phyloP scores from a whole-genome alignment of 1,140 invertebrate species.

The Bombus vancouverensis region DNA sequence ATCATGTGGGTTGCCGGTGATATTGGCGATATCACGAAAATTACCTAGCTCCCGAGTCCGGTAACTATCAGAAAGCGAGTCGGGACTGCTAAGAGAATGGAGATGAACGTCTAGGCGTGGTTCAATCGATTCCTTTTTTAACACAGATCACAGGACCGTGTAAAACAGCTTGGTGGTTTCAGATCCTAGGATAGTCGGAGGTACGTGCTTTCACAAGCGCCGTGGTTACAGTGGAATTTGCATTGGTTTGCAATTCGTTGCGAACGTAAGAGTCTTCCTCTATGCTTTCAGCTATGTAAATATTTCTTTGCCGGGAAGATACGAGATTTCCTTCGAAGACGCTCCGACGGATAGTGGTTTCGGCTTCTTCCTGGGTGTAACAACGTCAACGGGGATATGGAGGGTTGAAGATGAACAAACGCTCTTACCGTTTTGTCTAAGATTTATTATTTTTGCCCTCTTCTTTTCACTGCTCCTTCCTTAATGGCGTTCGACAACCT shows the following conservation, averaged over 20 bases:
- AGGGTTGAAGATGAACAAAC: slow-evolving; percentile 41
- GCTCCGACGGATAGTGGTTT: slow-evolving; percentile 34
- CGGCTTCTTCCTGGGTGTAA: slow-evolving; percentile 16
- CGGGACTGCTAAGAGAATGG: neutral
- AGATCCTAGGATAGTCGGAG: neutral
- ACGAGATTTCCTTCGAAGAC: slow-evolving; percentile 38
- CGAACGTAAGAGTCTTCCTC: slow-evolving; percentile 49
- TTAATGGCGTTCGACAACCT: slow-evolving; percentile 26
- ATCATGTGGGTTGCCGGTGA: neutral
- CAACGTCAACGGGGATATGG: slow-evolving; percentile 28
- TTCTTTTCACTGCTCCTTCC: neutral
- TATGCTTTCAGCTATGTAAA: slow-evolving; percentile 58
- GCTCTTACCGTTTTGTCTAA: slow-evolving; percentile 26
- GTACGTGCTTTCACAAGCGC: slow-evolving; percentile 19
- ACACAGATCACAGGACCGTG: neutral
- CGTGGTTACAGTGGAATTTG: slow-evolving; percentile 41
- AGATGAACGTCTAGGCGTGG: slow-evolving; percentile 30
- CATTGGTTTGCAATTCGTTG: slow-evolving; percentile 59
- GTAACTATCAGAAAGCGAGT: neutral
- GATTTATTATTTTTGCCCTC: slow-evolving; percentile 37
- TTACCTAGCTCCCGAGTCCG: neutral
- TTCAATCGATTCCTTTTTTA: slow-evolving; percentile 46
- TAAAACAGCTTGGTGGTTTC: neutral
- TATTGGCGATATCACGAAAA: slow-evolving; percentile 27
- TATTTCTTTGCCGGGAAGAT: slow-evolving; percentile 49